Conservation (phyloP, 2,888 invertebrate genomes). For the Microplitis manilae region DNA sequence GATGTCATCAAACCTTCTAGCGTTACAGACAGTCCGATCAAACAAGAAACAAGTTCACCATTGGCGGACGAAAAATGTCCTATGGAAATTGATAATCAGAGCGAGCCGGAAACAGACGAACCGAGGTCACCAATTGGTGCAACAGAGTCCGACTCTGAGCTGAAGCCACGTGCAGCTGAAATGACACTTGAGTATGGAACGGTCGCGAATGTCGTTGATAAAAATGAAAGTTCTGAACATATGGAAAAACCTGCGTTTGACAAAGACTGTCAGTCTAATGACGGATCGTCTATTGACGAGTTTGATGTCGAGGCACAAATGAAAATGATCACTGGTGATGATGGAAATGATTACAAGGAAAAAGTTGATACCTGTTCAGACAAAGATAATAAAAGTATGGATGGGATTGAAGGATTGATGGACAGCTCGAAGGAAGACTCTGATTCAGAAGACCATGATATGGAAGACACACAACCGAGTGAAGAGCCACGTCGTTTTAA, state of each 20-base stretch:
- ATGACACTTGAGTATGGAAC: slow-evolving; percentile 66
- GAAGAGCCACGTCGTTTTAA: slow-evolving; percentile 24
- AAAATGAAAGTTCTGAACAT: slow-evolving; percentile 58
- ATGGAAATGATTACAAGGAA: slow-evolving; percentile 68
- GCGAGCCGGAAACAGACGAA: slow-evolving; percentile 68
- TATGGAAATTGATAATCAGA: slow-evolving; percentile 69
- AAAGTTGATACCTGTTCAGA: slow-evolving; percentile 63
- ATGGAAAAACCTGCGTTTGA: slow-evolving; percentile 42
- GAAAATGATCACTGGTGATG: slow-evolving; percentile 69
- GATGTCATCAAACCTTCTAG: neutral
- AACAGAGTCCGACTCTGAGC: slow-evolving; percentile 71
- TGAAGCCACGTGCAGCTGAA: slow-evolving; percentile 72
- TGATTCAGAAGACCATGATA: slow-evolving; percentile 53
- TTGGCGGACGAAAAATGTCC: slow-evolving; percentile 60
- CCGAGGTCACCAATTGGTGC: slow-evolving; percentile 68
- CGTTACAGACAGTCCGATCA: slow-evolving; percentile 24
- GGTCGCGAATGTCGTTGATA: slow-evolving; percentile 52
- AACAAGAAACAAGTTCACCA: slow-evolving; percentile 34
- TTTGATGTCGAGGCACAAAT: slow-evolving; percentile 70
- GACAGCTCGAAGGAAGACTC: slow-evolving; percentile 70
- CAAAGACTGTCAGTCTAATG: slow-evolving; percentile 58
- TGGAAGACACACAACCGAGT: slow-evolving; percentile 42
- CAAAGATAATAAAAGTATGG: slow-evolving; percentile 64
- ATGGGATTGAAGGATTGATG: slow-evolving; percentile 68
- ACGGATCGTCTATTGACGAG: slow-evolving; percentile 65